Evolutionary conservation across 2,888 invertebrate species (phyloP), one percentile per base, ranked within the genome.

Genomic region (Oligia fasciuncula): DNA sequence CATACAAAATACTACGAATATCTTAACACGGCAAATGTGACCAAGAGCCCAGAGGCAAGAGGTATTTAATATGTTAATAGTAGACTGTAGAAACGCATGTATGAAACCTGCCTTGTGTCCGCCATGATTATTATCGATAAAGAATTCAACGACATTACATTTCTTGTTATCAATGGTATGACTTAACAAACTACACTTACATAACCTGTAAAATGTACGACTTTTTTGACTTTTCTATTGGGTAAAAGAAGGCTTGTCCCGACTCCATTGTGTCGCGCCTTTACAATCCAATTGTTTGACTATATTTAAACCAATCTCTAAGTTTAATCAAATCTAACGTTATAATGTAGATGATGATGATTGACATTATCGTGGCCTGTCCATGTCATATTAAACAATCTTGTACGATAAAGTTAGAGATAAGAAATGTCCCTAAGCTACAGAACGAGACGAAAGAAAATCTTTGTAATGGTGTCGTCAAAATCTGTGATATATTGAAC

Each of bases 301-400:
- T 57, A 23, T 40, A 17, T 74, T 71, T 43, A 29, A 74, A 49
- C 43, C 54, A 75, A 85, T 85, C 49, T 73, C n/a, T 5, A 3
- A 57, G n/a, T 79, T 51, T 68, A 76, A 86, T 86, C 87, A 81
- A 49, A 82, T 80, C 85, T 70, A 54, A 46, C 14, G 62, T 66
- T 62, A 68, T n/a, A 79, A 69, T 77, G 51, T n/a, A 19, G 69
- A 79, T 83, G 69, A n/a, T n/a, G n/a, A n/a, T n/a, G n/a, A 77
- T 79, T 54, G 83, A 73, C 46, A 51, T 51, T 49, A 77, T 77
- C 80, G 65, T 51, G 51, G 71, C 11, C 23, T 5, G 51, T 14
- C 23, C n/a, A 57, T 23, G 72, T 68, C 60, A 82, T 29, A 29
- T 29, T 29, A 29, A 29, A 29, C 29, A 29, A 29, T 29, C 29